phyloP scores from a whole-genome alignment of 2,888 invertebrate genomes.

The Galerucella calmariensis region DNA sequence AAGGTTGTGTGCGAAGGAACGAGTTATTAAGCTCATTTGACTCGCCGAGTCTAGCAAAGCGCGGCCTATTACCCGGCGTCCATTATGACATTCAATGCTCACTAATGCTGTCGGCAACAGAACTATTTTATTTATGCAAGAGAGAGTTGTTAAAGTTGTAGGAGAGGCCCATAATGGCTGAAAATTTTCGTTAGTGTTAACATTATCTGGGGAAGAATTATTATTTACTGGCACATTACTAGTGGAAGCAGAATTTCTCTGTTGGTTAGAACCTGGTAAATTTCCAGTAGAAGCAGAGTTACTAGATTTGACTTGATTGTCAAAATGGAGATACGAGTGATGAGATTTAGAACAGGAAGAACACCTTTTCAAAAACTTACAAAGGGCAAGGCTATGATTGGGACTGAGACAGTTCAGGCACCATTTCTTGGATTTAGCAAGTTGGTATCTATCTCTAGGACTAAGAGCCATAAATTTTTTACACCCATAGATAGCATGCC shows the following conservation, averaged over 20 bases:
- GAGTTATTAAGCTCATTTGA: not conserved
- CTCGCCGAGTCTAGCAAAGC: not conserved
- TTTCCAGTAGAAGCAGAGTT: not conserved
- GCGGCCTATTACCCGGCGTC: not conserved
- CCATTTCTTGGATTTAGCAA: not conserved
- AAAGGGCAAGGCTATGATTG: not conserved
- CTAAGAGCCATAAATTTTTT: not conserved
- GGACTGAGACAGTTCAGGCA: constrained; percentile 10
- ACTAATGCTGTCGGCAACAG: not conserved
- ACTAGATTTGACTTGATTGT: not conserved
- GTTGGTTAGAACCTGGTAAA: not conserved
- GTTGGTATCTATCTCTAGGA: not conserved
- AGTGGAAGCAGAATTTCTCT: not conserved
- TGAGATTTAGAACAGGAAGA: not conserved
- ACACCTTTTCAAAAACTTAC: constrained; percentile 1
- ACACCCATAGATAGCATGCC: constrained; percentile 10
- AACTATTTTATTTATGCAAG: not conserved
- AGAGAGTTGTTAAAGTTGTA: not conserved
- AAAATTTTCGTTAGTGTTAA: not conserved
- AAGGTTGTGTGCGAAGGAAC: not conserved
- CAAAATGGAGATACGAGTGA: constrained; percentile 9
- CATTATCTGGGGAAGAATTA: not conserved
- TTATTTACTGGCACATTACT: not conserved
- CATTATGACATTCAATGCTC: not conserved
- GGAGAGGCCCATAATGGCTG: not conserved